Evolutionary conservation across 1,140 invertebrate genomes (phyloP).

Genomic region (Hydropsyche tenuis): DNA sequence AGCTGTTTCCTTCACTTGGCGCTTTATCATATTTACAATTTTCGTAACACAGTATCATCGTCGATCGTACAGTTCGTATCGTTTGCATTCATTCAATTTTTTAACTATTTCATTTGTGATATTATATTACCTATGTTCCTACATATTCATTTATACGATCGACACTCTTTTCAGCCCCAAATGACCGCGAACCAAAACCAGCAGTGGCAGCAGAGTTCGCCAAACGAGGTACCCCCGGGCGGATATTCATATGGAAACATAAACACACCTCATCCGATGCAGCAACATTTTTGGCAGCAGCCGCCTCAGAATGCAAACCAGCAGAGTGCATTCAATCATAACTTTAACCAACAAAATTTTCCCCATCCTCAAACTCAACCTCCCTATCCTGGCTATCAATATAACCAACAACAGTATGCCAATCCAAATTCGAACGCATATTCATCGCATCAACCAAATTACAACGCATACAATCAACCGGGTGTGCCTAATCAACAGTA

Average conservation of each 20-base stretch:
- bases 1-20: too few species aligned
- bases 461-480: constrained; percentile 56
- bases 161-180: constrained; percentile 33
- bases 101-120: neutral
- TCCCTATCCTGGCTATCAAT: constrained; percentile 35
- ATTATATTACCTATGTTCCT: neutral
- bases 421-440: constrained; percentile 48
- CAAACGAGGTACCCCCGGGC: constrained; percentile 47
- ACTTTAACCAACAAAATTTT: constrained; percentile 32
- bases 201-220: constrained; percentile 48
- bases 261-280: constrained; percentile 53
- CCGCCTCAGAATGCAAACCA: constrained; percentile 38
- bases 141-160: constrained; percentile 7
- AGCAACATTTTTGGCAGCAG: constrained; percentile 54
- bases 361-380: neutral
- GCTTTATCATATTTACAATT: too few species aligned
- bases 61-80: too few species aligned
- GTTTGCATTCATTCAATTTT: too few species aligned
- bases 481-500: constrained; percentile 52
- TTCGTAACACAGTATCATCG: too few species aligned
- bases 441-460: constrained; percentile 52
- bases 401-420: constrained; percentile 36
- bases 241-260: constrained; percentile 29
- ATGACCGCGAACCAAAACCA: constrained; percentile 44
- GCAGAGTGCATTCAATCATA: constrained; percentile 31